phyloP scores from a whole-genome alignment of 2,888 invertebrate genomes.

The Dexiosoma caninum region DNA sequence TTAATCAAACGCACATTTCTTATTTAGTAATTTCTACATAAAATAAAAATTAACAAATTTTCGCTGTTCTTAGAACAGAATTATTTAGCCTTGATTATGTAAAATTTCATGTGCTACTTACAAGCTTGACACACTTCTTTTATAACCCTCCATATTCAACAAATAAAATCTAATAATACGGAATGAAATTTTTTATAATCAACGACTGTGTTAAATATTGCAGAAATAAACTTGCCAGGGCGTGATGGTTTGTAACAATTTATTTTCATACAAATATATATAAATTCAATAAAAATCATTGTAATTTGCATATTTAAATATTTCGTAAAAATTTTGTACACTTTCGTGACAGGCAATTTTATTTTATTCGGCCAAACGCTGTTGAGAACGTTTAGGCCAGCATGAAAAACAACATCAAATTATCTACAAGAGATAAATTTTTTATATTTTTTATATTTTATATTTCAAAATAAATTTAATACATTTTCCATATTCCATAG shows the following conservation, averaged over 20 bases:
- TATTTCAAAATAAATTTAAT: conserved; percentile 12
- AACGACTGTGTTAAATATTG: too few relatives aligned
- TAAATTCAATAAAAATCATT: not conserved
- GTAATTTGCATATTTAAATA: conserved; percentile 21
- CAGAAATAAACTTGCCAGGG: not conserved
- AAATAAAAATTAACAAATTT: too few relatives aligned
- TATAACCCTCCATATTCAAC: too few relatives aligned
- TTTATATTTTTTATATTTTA: conserved; percentile 54
- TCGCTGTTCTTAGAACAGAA: too few relatives aligned
- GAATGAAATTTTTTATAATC: too few relatives aligned
- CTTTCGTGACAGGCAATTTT: conserved; percentile 1
- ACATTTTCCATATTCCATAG: not conserved
- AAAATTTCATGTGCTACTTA: too few relatives aligned
- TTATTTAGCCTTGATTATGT: too few relatives aligned
- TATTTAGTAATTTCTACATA: too few relatives aligned
- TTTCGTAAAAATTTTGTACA: not conserved
- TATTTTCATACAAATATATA: not conserved
- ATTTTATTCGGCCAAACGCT: conserved; percentile 1
- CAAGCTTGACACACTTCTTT: too few relatives aligned
- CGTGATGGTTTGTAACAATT: not conserved
- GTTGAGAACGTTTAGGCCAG: conserved; percentile 14
- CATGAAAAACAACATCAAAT: conserved; percentile 33
- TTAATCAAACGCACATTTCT: too few relatives aligned
- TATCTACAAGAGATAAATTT: conserved; percentile 51
- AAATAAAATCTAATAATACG: not conserved